Base-by-base conservation (phyloP, 2,888 invertebrate species). In the Gastracanthus pulcherrimus region DNA sequence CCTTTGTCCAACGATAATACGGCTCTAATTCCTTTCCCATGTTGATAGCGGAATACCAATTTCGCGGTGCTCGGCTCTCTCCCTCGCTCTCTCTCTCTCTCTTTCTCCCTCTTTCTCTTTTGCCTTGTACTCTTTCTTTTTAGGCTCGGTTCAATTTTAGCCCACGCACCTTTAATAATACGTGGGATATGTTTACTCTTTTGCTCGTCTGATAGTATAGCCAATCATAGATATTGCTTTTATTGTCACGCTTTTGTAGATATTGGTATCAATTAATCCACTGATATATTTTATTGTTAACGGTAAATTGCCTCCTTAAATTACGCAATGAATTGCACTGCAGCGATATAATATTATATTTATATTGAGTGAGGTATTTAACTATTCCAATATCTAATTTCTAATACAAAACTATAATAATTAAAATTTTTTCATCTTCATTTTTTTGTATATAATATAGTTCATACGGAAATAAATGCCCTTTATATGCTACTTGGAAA, bases 1-100 rank as follows among this genome's bases (percentile, higher is more conserved):
- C 41, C 19, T 60, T 75, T 48, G 29, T 48, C 58, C 60, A 80
- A 75, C 31, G 60, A 75, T 75, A 75, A 79, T 79, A 45, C 34
- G 34, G 23, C 64, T 71, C 48, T 71, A 71, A 78, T 71, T 78
- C 31, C 71, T 64, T 64, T 51, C 23, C 19, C 31, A 78, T 71
- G 51, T 23, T 41, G 62, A 71, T 78, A 64, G 29, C 23, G 38
- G 70, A 71, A 78, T 78, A 62, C 51, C 64, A 41, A 75, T 62
- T 58, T 29, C 19, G n/a, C n/a, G 51, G 26, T 60, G 31, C 38
- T 72, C 19, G 19, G 1, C 23, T 29, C 26, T 58, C 26, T 58
- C 13, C 16, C 55, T 23, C 29, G 23, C 23, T 11, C 23, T 38
- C 38, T 38, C 38, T 38, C 38, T 38, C 38, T 45, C 45, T n/a